These are phyloP conservation scores for Anguilla anguilla DNA, from an alignment of 2,797 vertebrate species.

Conservation along the genomic window DNA sequence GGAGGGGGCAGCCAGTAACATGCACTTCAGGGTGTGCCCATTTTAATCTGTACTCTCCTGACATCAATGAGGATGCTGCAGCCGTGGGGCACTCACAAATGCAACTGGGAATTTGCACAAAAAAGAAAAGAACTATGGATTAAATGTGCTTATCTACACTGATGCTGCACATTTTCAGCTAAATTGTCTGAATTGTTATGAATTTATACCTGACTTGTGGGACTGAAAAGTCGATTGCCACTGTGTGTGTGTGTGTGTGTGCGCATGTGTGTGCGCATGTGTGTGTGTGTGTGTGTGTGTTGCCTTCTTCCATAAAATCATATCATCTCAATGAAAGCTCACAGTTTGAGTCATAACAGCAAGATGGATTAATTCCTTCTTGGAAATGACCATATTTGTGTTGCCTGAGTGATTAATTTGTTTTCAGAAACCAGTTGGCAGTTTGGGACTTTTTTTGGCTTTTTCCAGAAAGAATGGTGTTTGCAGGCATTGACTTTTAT, in stretches of 20 bases:
- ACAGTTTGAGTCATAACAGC: background rate
- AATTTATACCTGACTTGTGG: background rate
- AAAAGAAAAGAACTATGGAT: background rate
- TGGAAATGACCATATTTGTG: constrained; percentile 1
- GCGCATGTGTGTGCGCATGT: background rate
- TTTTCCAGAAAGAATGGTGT: background rate
- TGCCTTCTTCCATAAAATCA: background rate
- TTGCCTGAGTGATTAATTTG: constrained; percentile 3
- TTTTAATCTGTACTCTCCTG: background rate
- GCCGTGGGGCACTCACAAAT: background rate
- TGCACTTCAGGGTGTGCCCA: background rate
- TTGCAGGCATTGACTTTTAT: background rate
- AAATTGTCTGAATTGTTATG: background rate
- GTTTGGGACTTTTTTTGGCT: background rate
- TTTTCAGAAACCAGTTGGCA: background rate
- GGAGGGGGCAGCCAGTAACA: background rate
- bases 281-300: background rate
- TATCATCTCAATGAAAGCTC: background rate
- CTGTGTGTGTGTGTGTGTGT: background rate
- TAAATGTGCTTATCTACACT: background rate
- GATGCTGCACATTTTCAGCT: background rate
- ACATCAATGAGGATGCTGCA: background rate
- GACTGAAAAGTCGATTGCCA: background rate
- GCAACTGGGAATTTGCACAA: background rate
- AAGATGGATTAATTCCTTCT: background rate